Evolutionary conservation across 2,113 vertebrate species (phyloP).

Genomic region (Myrmecobius fasciatus): DNA sequence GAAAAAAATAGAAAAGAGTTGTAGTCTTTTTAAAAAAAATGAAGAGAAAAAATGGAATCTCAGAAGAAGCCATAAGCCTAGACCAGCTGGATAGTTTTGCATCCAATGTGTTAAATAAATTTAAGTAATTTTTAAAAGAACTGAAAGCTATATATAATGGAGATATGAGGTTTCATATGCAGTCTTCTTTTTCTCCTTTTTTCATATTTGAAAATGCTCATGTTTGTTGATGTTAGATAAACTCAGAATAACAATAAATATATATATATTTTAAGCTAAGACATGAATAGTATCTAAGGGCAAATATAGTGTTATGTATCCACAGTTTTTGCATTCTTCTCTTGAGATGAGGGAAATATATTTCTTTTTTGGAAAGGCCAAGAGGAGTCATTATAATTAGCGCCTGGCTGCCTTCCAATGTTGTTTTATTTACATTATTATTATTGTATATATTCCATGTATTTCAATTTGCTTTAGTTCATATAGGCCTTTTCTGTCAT

Average conservation of each 20-base stretch:
- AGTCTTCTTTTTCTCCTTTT: neutral
- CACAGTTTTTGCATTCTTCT: neutral
- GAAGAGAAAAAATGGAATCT: neutral
- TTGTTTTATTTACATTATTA: neutral
- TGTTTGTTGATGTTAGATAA: neutral
- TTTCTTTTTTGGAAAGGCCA: neutral
- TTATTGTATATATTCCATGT: neutral
- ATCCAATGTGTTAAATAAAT: neutral
- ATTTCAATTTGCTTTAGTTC: neutral
- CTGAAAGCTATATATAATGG: neutral
- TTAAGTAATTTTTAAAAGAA: neutral
- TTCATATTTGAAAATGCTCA: neutral
- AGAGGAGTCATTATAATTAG: neutral
- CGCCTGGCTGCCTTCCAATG: neutral
- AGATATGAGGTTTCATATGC: neutral
- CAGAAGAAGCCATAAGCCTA: neutral
- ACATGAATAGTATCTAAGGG: neutral
- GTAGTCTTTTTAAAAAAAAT: neutral
- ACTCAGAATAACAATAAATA: neutral
- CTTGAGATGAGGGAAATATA: neutral
- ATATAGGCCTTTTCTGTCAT: neutral
- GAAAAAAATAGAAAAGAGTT: neutral
- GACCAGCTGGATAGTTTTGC: neutral
- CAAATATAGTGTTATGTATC: neutral
- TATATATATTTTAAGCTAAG: neutral